phyloP scores from a whole-genome alignment of 1,140 invertebrate species.

The Meloidogyne chitwoodi region DNA sequence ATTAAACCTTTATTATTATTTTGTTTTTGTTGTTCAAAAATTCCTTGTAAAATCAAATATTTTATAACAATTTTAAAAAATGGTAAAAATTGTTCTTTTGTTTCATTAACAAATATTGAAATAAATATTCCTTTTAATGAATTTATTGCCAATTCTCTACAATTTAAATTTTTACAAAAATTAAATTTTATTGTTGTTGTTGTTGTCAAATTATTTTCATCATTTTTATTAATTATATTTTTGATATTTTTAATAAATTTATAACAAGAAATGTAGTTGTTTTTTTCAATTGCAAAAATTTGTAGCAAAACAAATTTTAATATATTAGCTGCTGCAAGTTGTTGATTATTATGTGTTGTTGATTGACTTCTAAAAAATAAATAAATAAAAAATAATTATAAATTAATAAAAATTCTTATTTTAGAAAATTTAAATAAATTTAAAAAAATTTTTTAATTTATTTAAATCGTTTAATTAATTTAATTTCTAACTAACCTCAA shows the following conservation, averaged over 20 bases:
- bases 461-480: too few relatives aligned
- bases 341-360: neutral
- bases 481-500: neutral
- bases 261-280: too few relatives aligned
- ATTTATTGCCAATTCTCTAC: slow-evolving; percentile 28
- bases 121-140: slow-evolving; percentile 37
- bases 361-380: neutral
- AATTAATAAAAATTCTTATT: neutral
- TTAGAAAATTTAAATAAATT: too few relatives aligned
- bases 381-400: neutral
- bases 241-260: neutral
- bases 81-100: slow-evolving; percentile 23
- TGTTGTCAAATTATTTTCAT: neutral
- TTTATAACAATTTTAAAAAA: slow-evolving; percentile 39
- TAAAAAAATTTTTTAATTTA: too few relatives aligned
- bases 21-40: slow-evolving; percentile 28
- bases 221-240: neutral
- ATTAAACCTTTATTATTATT: neutral
- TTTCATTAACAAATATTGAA: slow-evolving; percentile 34
- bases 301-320: neutral
- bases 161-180: slow-evolving; percentile 20
- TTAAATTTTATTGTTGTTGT: neutral
- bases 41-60: slow-evolving; percentile 41
- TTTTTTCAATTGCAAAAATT: neutral
- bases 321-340: slow-evolving; percentile 20